Conservation (phyloP, 2,888 invertebrate genomes). For the Spodoptera picta region DNA sequence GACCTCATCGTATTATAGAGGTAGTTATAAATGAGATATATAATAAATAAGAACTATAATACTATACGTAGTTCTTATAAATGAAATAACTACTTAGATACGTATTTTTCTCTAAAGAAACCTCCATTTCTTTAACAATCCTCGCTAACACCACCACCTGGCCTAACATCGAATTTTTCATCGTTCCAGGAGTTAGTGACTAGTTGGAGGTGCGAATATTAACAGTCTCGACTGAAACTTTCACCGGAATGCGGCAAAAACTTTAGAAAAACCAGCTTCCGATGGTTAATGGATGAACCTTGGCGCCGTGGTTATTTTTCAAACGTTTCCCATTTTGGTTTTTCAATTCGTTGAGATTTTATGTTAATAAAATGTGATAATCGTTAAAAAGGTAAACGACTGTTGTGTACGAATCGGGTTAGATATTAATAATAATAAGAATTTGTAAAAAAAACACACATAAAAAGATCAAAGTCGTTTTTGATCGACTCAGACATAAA, state of each 20-base stretch:
- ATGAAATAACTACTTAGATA: too few species aligned
- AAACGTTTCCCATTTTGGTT: background rate
- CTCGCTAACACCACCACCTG: constrained; percentile 34
- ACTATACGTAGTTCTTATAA: too few species aligned
- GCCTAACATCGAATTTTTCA: constrained; percentile 78
- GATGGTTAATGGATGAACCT: constrained; percentile 30
- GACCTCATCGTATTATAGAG: too few species aligned
- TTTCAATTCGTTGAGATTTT: background rate
- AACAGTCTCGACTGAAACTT: constrained; percentile 70
- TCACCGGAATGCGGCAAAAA: constrained; percentile 55
- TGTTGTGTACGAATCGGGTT: too few species aligned
- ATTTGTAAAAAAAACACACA: too few species aligned
- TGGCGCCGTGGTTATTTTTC: constrained; percentile 15
- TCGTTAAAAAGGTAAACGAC: too few species aligned
- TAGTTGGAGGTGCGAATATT: constrained; percentile 68
- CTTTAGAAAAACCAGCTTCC: constrained; percentile 47
- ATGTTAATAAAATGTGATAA: too few species aligned
- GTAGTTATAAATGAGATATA: too few species aligned
- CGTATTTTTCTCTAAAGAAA: background rate
- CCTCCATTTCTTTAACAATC: background rate
- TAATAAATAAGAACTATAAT: too few species aligned
- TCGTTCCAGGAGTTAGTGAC: constrained; percentile 59
- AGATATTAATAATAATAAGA: too few species aligned
- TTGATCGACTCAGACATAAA: too few species aligned
- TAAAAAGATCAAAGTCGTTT: too few species aligned